Evolutionary conservation across 23 tunicate genomes (phyloP).

Genomic region (Botrylloides violaceus): DNA sequence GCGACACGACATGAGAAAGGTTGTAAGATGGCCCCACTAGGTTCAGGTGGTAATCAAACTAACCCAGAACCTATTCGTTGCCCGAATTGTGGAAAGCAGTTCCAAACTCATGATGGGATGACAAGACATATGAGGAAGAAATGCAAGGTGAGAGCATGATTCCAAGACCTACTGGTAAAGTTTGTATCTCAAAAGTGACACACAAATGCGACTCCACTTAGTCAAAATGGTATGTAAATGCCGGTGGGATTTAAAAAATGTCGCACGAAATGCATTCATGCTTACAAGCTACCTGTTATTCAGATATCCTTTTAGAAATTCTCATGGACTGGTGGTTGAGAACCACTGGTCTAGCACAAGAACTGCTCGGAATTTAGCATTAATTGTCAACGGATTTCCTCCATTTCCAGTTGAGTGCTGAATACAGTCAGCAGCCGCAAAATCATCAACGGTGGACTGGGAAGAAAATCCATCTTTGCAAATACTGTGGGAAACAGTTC

Average conservation of each 20-base stretch:
- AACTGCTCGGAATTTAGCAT: too few relatives aligned
- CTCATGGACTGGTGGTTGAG: too few relatives aligned
- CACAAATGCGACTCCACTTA: too few relatives aligned
- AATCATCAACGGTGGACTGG: slow-evolving; percentile 15
- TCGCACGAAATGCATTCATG: too few relatives aligned
- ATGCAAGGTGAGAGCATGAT: slow-evolving; percentile 18
- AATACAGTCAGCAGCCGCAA: neutral
- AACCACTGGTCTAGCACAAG: too few relatives aligned
- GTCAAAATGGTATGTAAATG: too few relatives aligned
- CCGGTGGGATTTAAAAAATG: too few relatives aligned
- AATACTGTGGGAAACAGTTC: slow-evolving; percentile 84
- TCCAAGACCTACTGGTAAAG: too few relatives aligned
- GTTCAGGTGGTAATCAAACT: slow-evolving; percentile 9
- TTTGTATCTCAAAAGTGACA: too few relatives aligned
- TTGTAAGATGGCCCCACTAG: slow-evolving; percentile 49
- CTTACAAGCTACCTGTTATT: too few relatives aligned
- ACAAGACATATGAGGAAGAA: slow-evolving; percentile 15
- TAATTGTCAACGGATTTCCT: too few relatives aligned
- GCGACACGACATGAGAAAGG: slow-evolving; percentile 87
- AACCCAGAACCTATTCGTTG: slow-evolving; percentile 8
- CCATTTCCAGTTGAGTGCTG: neutral
- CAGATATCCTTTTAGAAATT: too few relatives aligned
- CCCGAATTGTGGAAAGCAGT: slow-evolving; percentile 29
- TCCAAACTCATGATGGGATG: slow-evolving; percentile 20
- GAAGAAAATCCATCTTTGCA: slow-evolving; percentile 70